Evolutionary conservation across 2,797 vertebrate genomes (phyloP), one percentile per base, ranked within the genome.

Genomic region (Enteromius fasciolatus): DNA sequence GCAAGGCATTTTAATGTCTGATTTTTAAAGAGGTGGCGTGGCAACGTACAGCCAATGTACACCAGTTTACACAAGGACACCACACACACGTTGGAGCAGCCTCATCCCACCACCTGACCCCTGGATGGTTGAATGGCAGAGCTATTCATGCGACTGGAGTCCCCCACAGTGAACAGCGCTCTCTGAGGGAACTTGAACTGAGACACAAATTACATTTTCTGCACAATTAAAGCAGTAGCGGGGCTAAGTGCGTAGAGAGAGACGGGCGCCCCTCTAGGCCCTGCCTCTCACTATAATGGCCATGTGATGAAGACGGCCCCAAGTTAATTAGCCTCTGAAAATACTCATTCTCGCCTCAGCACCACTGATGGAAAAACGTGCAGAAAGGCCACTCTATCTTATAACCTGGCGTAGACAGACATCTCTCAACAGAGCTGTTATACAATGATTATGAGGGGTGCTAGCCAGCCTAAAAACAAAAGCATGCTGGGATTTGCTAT

Each of bases 131-230:
- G 91, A 93, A 93, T 91, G 92, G 90, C 92, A 89, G 84, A 89
- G 88, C 89, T 91, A 92, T 93, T 94, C 93, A 94, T 90, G 91
- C 88, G 87, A 90, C 89, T 90, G 88, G 90, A 93, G 90, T 90
- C 90, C 92, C 92, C 90, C 50, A 90, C 92, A 90, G 91, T 83
- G 93, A 94, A 92, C 92, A 92, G 91, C 90, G 90, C 92, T 94
- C 93, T 94, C 88, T 82, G 86, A 91, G 89, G 92, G 93, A 94
- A 94, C 92, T 93, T 90, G 93, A 92, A 93, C 93, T 86, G 89
- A 92, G 92, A 92, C 92, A 94, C 93, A 94, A 94, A 95, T 95
- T 92, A 94, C 94, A 95, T 95, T 94, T 95, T 95, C 93, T 94
- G 93, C 94, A 94, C 94, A 95, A 94, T 95, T 94, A 95, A 94